phyloP scores from a whole-genome alignment of 2,888 invertebrate species.

The Drosophila mercatorum region DNA sequence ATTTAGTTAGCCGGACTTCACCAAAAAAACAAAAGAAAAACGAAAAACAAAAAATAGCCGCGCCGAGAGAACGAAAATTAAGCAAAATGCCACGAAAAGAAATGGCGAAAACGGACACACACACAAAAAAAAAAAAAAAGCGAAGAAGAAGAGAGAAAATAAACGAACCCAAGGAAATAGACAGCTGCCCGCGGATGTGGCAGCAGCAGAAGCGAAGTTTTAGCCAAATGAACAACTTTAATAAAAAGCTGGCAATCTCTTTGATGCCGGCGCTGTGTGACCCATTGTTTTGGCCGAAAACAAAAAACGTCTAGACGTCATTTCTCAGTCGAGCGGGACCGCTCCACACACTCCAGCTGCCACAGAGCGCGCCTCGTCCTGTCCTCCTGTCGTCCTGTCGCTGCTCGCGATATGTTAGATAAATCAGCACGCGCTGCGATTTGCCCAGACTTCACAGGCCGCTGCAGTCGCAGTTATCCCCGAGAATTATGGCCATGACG shows the following conservation, averaged over 20 bases:
- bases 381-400: constrained; percentile 25
- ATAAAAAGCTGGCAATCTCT: constrained; percentile 22
- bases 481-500: constrained; percentile 28
- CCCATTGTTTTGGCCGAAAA: constrained; percentile 47
- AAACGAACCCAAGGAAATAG: constrained; percentile 25
- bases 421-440: constrained; percentile 63
- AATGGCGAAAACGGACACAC: background rate
- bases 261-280: constrained; percentile 15
- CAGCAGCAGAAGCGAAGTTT: constrained; percentile 15
- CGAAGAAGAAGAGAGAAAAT: background rate
- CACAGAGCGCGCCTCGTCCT: constrained; percentile 23
- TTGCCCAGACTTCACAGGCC: constrained; percentile 44
- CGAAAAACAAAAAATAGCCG: constrained; percentile 32
- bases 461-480: constrained; percentile 13
- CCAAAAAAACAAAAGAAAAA: constrained; percentile 46
- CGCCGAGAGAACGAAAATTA: constrained; percentile 53
- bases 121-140: background rate
- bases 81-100: constrained; percentile 35
- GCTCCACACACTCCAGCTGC: background rate
- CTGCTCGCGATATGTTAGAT: constrained; percentile 49
- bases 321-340: constrained; percentile 55
- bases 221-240: constrained; percentile 27
- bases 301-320: constrained; percentile 71
- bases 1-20: constrained; percentile 69
- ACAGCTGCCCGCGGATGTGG: constrained; percentile 26